Conservation (phyloP, 2,888 invertebrate species). For the Dioctria linearis region DNA sequence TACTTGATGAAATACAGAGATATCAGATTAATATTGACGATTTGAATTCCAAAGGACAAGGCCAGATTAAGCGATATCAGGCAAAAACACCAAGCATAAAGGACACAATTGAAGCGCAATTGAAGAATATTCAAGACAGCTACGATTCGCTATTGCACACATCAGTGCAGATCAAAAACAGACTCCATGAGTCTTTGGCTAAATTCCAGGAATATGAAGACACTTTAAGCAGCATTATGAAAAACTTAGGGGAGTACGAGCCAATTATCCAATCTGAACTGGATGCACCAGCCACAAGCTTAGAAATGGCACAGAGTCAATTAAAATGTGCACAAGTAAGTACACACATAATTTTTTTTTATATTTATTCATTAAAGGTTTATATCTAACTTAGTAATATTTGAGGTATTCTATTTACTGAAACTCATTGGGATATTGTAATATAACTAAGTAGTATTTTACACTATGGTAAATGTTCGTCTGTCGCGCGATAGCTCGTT, state of each 20-base stretch:
- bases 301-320: conserved; percentile 81
- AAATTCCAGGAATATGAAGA: conserved; percentile 96
- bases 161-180: conserved; percentile 90
- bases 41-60: conserved; percentile 85
- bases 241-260: conserved; percentile 85
- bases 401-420: no score
- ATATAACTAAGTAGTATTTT: no score
- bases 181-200: conserved; percentile 87
- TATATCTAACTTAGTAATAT: no score
- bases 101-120: conserved; percentile 85
- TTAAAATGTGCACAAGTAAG: conserved; percentile 80
- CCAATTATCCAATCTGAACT: conserved; percentile 82
- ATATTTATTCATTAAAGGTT: no score
- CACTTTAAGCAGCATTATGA: conserved; percentile 87
- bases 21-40: conserved; percentile 87
- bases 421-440: no score
- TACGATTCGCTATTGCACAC: conserved; percentile 91
- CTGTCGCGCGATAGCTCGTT: no score
- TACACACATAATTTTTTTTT: neutral
- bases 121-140: conserved; percentile 93
- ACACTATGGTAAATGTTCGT: no score
- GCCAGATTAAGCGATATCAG: conserved; percentile 87
- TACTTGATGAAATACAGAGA: conserved; percentile 84
- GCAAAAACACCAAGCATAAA: conserved; percentile 80
- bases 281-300: conserved; percentile 81